A percentile compares a stretch with the other conserved stretches of the same genome.
Evolutionary conservation across 2,113 vertebrate species (phyloP).

Genomic region (Halcyon malimbica): DNA sequence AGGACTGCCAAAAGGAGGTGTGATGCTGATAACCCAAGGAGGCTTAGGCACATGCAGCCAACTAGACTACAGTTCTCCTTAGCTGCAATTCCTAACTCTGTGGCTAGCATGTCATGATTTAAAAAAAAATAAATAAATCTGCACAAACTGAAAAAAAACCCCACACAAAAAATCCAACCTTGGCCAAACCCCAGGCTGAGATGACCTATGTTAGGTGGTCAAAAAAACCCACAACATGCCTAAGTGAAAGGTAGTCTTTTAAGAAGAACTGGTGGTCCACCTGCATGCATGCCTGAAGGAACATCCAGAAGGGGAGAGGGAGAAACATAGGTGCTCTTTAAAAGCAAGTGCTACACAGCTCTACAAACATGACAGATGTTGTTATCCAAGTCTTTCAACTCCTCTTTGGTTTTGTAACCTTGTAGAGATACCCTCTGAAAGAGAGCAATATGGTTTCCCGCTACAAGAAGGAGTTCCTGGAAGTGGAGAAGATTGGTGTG

Average conservation of each 20-base stretch:
- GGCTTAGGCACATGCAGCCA: background rate
- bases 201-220: background rate
- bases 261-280: background rate
- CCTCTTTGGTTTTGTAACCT: slow-evolving; percentile 1
- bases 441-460: slow-evolving; percentile 89
- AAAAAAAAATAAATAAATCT: too few species aligned
- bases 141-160: too few species aligned
- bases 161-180: background rate
- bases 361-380: background rate
- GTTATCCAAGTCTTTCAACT: background rate
- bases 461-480: slow-evolving; percentile 94
- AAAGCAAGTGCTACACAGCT: background rate
- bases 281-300: fast-evolving
- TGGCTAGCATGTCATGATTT: background rate
- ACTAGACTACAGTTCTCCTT: background rate
- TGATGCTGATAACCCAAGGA: background rate
- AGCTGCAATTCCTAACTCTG: background rate
- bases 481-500: slow-evolving; percentile 89
- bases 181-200: background rate
- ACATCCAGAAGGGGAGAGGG: background rate
- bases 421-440: slow-evolving; percentile 84
- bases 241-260: background rate
- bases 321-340: background rate
- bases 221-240: background rate
- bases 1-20: background rate